phyloP scores from a whole-genome alignment of 1,140 invertebrate genomes.

The Lepidurus couesii region DNA sequence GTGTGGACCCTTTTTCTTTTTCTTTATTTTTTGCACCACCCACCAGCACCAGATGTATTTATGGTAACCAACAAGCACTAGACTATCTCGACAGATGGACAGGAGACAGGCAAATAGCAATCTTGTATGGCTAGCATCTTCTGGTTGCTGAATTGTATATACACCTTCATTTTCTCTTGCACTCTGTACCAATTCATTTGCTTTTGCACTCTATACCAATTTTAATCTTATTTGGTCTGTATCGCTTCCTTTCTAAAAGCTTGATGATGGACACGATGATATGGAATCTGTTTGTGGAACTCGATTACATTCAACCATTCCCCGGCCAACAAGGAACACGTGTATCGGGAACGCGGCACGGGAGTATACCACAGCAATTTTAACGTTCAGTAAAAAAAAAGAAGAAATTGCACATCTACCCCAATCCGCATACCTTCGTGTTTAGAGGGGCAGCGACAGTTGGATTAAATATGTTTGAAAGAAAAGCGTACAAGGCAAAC shows the following conservation, averaged over 20 bases:
- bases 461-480: not conserved
- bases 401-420: not conserved
- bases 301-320: not conserved
- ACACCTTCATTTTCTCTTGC: not conserved
- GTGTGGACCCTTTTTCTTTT: not conserved
- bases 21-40: not conserved
- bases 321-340: not conserved
- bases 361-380: not conserved
- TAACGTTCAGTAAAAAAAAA: not conserved
- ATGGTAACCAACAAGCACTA: not conserved
- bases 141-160: not conserved
- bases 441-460: not conserved
- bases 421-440: constrained; percentile 14
- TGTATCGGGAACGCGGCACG: not conserved
- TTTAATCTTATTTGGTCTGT: not conserved
- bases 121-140: not conserved
- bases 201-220: not conserved
- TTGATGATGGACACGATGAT: not conserved
- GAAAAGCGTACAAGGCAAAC: not conserved
- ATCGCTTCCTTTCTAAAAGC: not conserved
- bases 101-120: not conserved
- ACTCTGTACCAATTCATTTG: not conserved
- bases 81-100: constrained; percentile 6
- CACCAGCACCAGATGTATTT: not conserved
- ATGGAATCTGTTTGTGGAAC: not conserved